Conservation (phyloP, 2,888 invertebrate species). For the Timema podura region DNA sequence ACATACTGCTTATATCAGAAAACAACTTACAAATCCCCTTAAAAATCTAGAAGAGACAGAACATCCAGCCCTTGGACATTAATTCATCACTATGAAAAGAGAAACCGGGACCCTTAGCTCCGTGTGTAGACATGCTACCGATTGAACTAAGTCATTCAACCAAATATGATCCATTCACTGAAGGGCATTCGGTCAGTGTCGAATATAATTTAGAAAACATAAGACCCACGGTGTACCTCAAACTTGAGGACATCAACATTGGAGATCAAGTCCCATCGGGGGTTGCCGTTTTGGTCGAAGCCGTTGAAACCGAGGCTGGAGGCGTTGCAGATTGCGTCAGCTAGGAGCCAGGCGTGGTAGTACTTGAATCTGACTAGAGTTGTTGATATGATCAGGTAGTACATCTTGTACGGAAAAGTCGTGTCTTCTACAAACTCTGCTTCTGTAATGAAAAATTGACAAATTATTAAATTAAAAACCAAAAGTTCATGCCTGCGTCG, state of each 20-base stretch:
- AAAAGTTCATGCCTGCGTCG: no score
- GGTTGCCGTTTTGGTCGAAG: slow-evolving; percentile 65
- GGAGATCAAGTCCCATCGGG: slow-evolving; percentile 88
- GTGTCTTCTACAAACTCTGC: slow-evolving; percentile 60
- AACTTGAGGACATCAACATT: slow-evolving; percentile 86
- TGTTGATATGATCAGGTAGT: slow-evolving; percentile 72
- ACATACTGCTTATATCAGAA: no score
- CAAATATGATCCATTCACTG: no score
- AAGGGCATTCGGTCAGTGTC: no score
- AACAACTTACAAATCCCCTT: no score
- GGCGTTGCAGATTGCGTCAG: slow-evolving; percentile 93
- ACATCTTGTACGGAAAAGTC: slow-evolving; percentile 60
- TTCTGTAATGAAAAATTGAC: slow-evolving; percentile 49
- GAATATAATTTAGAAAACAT: no score
- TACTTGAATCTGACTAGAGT: slow-evolving; percentile 84
- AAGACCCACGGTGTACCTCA: slow-evolving; percentile 61
- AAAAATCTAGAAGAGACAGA: no score
- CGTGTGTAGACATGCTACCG: no score
- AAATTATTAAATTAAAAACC: slow-evolving; percentile 11
- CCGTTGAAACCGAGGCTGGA: slow-evolving; percentile 88
- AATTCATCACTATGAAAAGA: no score
- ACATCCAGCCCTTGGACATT: no score
- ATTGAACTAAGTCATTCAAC: no score
- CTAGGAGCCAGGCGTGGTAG: slow-evolving; percentile 95
- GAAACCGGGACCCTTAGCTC: no score